Evolutionary conservation across 2,888 invertebrate genomes (phyloP).

Genomic region (Andrena marginata): DNA sequence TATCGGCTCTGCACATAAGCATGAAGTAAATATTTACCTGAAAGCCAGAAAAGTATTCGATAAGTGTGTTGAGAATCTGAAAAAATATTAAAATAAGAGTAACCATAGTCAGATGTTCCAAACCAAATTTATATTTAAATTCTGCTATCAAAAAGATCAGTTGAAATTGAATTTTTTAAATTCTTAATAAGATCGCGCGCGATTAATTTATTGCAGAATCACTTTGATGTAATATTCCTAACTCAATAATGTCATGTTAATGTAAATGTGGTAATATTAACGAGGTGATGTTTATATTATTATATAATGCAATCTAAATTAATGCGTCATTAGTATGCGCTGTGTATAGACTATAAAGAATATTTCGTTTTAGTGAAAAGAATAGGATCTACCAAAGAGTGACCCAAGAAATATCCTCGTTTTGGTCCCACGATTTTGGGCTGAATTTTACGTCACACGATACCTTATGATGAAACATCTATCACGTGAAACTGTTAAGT

Average conservation of each 20-base stretch:
- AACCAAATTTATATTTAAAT: background rate
- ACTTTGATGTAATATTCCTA: background rate
- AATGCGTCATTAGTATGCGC: constrained; percentile 9
- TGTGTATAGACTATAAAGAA: background rate
- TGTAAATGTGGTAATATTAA: background rate
- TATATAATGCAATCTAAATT: background rate
- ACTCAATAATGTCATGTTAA: background rate
- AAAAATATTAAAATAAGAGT: background rate
- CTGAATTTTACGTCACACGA: too few species aligned
- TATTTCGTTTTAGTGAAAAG: background rate
- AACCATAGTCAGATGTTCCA: background rate
- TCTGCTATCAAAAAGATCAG: background rate
- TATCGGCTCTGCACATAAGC: background rate
- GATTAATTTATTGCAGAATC: background rate
- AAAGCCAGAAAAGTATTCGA: constrained; percentile 1
- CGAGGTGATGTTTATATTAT: background rate
- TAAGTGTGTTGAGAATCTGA: background rate
- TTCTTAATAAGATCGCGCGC: background rate
- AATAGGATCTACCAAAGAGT: background rate
- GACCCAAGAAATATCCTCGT: too few species aligned
- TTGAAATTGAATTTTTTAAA: background rate
- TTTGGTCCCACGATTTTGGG: too few species aligned
- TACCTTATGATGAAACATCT: too few species aligned
- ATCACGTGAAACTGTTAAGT: too few species aligned
- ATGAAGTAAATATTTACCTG: constrained; percentile 32